phyloP scores from a whole-genome alignment of 2,888 invertebrate species.

The Cepaea hortensis region DNA sequence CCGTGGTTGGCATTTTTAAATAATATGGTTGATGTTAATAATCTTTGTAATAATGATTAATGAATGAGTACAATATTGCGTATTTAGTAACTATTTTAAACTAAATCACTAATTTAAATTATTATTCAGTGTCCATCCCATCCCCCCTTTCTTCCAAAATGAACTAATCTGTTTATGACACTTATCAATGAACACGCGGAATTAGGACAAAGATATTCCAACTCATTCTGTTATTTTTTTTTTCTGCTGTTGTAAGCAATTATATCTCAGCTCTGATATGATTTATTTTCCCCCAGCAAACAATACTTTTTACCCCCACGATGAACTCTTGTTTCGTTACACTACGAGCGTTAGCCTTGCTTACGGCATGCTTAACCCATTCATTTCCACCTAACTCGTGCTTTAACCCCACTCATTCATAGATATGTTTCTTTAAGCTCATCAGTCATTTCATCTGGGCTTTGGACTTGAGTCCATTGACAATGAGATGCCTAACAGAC shows the following conservation, averaged over 20 bases:
- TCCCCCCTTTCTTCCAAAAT: neutral
- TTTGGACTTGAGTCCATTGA: too few relatives aligned
- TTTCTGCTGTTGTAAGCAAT: slow-evolving; percentile 3
- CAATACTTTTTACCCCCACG: too few relatives aligned
- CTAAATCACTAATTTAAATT: neutral
- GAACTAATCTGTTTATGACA: neutral
- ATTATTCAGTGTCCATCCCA: neutral
- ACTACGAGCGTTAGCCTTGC: neutral
- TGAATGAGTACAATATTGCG: too few relatives aligned
- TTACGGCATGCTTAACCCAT: neutral
- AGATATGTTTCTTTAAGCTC: too few relatives aligned
- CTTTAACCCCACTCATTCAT: too few relatives aligned
- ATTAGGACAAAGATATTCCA: neutral
- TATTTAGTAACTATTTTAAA: too few relatives aligned
- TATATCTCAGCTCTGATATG: neutral
- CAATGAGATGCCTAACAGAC: too few relatives aligned
- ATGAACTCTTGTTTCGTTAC: neutral
- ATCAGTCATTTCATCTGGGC: too few relatives aligned
- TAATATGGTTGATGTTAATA: too few relatives aligned
- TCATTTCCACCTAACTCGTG: too few relatives aligned
- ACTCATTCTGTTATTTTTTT: neutral
- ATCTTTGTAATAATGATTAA: too few relatives aligned
- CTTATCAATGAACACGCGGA: neutral
- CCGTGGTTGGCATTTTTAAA: too few relatives aligned
- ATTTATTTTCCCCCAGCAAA: neutral